phyloP scores from a whole-genome alignment of 2,797 vertebrate genomes.

The Peromyscus eremicus region DNA sequence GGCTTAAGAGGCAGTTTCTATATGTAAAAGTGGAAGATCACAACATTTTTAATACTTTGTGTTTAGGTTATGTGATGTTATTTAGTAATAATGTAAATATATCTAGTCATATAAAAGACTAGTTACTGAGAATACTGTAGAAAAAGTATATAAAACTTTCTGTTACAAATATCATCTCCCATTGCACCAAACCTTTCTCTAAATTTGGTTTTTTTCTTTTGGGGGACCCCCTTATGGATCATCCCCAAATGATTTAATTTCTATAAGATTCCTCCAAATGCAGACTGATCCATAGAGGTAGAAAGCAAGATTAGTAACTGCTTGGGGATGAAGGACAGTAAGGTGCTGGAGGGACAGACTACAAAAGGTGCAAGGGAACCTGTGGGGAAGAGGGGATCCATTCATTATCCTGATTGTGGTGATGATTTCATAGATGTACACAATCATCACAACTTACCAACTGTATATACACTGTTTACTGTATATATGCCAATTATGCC shows the following conservation, averaged over 20 bases:
- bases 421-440: neutral
- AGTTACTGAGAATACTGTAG: neutral
- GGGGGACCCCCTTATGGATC: neutral
- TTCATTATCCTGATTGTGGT: neutral
- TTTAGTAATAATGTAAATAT: constrained; percentile 8
- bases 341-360: neutral
- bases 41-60: constrained; percentile 55
- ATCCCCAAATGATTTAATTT: constrained; percentile 22
- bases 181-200: constrained; percentile 11
- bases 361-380: constrained; percentile 5
- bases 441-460: constrained; percentile 19
- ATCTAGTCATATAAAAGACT: constrained; percentile 13
- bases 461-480: neutral
- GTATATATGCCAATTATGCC: neutral
- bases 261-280: constrained; percentile 23
- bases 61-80: neutral
- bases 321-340: neutral
- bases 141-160: constrained; percentile 16
- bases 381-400: neutral
- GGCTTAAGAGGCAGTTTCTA: neutral
- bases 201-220: constrained; percentile 35
- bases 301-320: constrained; percentile 18
- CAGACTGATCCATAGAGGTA: neutral
- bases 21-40: neutral
- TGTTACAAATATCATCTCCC: neutral